A percentile compares a stretch with the other conserved stretches of the same genome.
These are phyloP conservation scores for Ceramica pisi DNA, from an alignment of 2,888 invertebrate genomes.

Conservation along the genomic window DNA sequence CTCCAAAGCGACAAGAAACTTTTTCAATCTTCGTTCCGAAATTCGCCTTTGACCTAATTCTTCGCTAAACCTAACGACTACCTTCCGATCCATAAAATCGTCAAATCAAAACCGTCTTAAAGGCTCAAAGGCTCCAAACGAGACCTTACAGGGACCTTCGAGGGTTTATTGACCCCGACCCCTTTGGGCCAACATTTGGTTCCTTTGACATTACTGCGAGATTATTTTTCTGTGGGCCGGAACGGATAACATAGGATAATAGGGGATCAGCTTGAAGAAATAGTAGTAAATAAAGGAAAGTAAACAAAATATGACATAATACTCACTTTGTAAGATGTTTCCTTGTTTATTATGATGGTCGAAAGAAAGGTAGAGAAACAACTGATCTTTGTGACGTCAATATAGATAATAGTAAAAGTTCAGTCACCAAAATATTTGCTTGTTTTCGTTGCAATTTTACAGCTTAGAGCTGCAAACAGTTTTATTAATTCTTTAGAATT, in stretches of 20 bases:
- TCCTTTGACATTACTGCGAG: conserved; percentile 61
- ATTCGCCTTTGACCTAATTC: not conserved
- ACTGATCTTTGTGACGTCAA: not conserved
- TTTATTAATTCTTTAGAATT: conserved; percentile 20
- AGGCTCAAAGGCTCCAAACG: conserved; percentile 77
- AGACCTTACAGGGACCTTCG: conserved; percentile 74
- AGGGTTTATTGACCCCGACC: conserved; percentile 76
- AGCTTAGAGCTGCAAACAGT: conserved; percentile 22
- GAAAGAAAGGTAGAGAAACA: not conserved
- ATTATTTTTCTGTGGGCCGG: conserved; percentile 57
- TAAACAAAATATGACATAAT: conserved; percentile 35
- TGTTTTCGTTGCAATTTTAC: conserved; percentile 31
- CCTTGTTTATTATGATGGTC: conserved; percentile 11
- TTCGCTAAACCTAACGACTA: conserved; percentile 9
- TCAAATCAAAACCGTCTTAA: conserved; percentile 65
- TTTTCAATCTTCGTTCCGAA: not conserved
- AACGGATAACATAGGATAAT: conserved; percentile 47
- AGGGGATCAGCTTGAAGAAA: conserved; percentile 29
- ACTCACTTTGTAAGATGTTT: conserved; percentile 16
- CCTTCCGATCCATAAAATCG: conserved; percentile 65
- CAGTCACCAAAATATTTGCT: conserved; percentile 30
- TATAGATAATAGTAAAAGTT: conserved; percentile 5
- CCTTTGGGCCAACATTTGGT: conserved; percentile 59
- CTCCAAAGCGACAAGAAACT: no score
- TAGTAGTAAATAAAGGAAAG: conserved; percentile 33